Conservation (phyloP, 2,888 invertebrate genomes). For the Drosophila anomelani region DNA sequence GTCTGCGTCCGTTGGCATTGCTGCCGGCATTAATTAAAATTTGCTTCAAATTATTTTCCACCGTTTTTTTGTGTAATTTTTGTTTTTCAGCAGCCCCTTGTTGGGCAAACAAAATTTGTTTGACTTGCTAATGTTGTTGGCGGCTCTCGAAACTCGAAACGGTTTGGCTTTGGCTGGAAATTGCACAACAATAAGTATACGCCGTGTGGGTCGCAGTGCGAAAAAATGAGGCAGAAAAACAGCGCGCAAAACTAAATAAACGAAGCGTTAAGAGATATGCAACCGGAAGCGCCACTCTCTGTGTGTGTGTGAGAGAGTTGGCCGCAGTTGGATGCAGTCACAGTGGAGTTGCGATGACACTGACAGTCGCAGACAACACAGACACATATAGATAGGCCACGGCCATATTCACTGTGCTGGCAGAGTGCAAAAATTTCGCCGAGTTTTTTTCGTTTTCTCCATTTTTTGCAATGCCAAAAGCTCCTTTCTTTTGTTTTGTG, state of each 20-base stretch:
- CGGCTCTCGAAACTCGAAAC: slow-evolving; percentile 6
- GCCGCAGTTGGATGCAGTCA: slow-evolving; percentile 48
- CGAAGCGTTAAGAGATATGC: slow-evolving; percentile 76
- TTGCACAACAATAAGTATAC: slow-evolving; percentile 34
- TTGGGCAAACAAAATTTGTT: slow-evolving; percentile 69
- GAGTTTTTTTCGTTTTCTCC: slow-evolving; percentile 15
- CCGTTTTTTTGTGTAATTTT: slow-evolving; percentile 11
- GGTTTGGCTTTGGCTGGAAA: slow-evolving; percentile 6
- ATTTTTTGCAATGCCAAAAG: slow-evolving; percentile 39
- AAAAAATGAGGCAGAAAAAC: slow-evolving; percentile 50
- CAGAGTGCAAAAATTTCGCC: slow-evolving; percentile 41
- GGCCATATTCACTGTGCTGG: slow-evolving; percentile 52
- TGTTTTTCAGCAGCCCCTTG: slow-evolving; percentile 45
- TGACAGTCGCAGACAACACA: slow-evolving; percentile 46
- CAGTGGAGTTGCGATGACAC: slow-evolving; percentile 37
- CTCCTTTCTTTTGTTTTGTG: slow-evolving; percentile 11
- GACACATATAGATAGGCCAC: slow-evolving; percentile 26
- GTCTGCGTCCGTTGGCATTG: slow-evolving; percentile 24
- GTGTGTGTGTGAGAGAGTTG: slow-evolving; percentile 8
- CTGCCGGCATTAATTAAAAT: slow-evolving; percentile 74
- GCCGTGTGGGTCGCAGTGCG: slow-evolving; percentile 1
- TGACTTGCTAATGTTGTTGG: slow-evolving; percentile 56
- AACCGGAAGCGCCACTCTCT: slow-evolving; percentile 54
- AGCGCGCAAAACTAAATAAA: slow-evolving; percentile 70
- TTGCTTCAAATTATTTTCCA: slow-evolving; percentile 72